These are phyloP conservation scores for Rhagonycha fulva DNA, from an alignment of 2,888 invertebrate genomes.

Conservation along the genomic window DNA sequence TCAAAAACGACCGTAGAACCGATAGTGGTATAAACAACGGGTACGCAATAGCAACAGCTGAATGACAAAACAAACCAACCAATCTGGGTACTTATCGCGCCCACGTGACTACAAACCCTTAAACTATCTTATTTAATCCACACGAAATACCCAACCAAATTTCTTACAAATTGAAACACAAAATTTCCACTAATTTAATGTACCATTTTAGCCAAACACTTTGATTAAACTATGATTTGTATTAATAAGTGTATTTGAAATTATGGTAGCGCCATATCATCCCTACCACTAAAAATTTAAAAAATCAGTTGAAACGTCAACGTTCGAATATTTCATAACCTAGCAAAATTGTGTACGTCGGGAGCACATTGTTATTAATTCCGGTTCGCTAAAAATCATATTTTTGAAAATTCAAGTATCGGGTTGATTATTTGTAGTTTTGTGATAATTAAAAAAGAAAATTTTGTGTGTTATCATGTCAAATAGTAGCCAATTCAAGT, in stretches of 20 bases:
- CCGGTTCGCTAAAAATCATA: neutral
- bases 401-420: neutral
- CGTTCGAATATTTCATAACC: neutral
- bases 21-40: constrained; percentile 27
- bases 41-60: constrained; percentile 36
- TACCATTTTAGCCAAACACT: neutral
- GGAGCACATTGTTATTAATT: neutral
- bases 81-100: constrained; percentile 3
- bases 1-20: constrained; percentile 36
- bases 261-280: neutral
- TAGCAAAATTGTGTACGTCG: neutral
- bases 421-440: neutral
- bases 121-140: neutral
- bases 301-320: neutral
- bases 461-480: constrained; percentile 8
- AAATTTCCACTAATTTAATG: neutral
- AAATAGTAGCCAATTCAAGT: constrained; percentile 51
- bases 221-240: neutral
- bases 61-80: constrained; percentile 17
- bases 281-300: neutral
- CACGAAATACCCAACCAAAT: neutral
- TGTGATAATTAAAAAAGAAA: too few relatives aligned
- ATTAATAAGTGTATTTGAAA: neutral
- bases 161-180: neutral
- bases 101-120: neutral